phyloP scores from a whole-genome alignment of 2,888 invertebrate genomes.

The Eupithecia tripunctaria region DNA sequence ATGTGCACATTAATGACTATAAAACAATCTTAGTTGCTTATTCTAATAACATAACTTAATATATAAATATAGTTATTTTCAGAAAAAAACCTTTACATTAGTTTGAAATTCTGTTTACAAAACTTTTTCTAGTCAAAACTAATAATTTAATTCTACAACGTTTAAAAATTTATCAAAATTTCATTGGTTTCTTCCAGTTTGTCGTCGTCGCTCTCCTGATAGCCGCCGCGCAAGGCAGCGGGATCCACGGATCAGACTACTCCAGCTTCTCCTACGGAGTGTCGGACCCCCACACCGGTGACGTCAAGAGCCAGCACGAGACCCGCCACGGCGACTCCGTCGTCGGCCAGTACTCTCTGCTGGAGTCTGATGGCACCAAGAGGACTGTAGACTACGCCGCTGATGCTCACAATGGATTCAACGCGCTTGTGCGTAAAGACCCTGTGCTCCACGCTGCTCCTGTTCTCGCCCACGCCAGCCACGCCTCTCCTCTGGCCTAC shows the following conservation, averaged over 20 bases:
- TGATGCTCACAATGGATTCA: conserved; percentile 82
- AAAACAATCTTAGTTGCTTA: too few relatives aligned
- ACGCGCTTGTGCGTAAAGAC: conserved; percentile 83
- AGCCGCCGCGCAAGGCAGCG: conserved; percentile 74
- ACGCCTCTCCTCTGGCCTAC: conserved; percentile 51
- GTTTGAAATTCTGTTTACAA: too few relatives aligned
- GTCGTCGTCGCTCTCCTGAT: conserved; percentile 75
- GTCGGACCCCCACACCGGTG: conserved; percentile 79
- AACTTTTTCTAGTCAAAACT: too few relatives aligned
- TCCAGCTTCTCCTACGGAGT: conserved; percentile 79
- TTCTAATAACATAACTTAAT: too few relatives aligned
- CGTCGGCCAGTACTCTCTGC: conserved; percentile 79
- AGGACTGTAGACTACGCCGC: conserved; percentile 86
- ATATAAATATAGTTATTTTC: too few relatives aligned
- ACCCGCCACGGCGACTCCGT: conserved; percentile 86
- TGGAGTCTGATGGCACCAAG: conserved; percentile 86
- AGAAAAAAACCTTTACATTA: too few relatives aligned
- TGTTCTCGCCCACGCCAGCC: conserved; percentile 54
- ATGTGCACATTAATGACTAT: too few relatives aligned
- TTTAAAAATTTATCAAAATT: too few relatives aligned
- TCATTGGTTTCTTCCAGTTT: conserved; percentile 68
- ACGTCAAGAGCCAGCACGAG: conserved; percentile 85
- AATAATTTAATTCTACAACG: too few relatives aligned
- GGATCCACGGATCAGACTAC: conserved; percentile 71
- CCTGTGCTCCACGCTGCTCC: conserved; percentile 64